A percentile compares a stretch with the other conserved stretches of the same genome.
phyloP scores from a whole-genome alignment of 2,113 vertebrate species.

The Thalassoma bifasciatum region DNA sequence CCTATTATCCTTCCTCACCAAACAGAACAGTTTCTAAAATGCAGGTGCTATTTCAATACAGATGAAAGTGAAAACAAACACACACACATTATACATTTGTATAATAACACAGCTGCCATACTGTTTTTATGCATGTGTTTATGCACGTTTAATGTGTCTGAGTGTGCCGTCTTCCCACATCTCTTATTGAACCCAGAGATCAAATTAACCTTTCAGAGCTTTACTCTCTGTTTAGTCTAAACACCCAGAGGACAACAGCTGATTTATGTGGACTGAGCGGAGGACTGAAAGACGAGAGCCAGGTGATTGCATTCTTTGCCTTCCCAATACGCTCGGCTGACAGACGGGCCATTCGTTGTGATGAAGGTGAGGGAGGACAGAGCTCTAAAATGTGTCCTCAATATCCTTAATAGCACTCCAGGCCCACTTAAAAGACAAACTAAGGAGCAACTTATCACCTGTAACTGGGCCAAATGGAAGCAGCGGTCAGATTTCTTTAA shows the following conservation, averaged over 20 bases:
- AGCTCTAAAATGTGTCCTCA: conserved; percentile 43
- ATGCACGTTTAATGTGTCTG: conserved; percentile 6
- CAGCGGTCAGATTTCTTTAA: conserved; percentile 15
- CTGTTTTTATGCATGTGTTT: conserved; percentile 5
- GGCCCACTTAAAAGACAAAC: conserved; percentile 51
- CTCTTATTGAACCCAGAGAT: conserved; percentile 28
- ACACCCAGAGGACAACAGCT: conserved; percentile 42
- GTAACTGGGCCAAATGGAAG: conserved; percentile 37
- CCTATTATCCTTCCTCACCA: too few relatives aligned
- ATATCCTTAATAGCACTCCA: conserved; percentile 23
- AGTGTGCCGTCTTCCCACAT: background rate
- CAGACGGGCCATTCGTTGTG: conserved; percentile 34
- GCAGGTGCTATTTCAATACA: too few relatives aligned
- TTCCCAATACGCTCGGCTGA: conserved; percentile 1
- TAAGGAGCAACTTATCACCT: conserved; percentile 33
- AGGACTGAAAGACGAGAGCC: conserved; percentile 19
- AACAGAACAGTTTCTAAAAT: too few relatives aligned
- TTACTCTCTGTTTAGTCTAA: conserved; percentile 37
- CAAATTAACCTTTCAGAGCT: conserved; percentile 65
- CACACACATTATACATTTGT: too few relatives aligned
- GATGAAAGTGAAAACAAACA: too few relatives aligned
- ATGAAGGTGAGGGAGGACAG: conserved; percentile 33
- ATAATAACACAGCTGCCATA: background rate
- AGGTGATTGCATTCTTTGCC: conserved; percentile 34
- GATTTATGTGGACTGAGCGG: conserved; percentile 52